phyloP scores from a whole-genome alignment of 2,797 vertebrate genomes.

The Anguilla pacifica region DNA sequence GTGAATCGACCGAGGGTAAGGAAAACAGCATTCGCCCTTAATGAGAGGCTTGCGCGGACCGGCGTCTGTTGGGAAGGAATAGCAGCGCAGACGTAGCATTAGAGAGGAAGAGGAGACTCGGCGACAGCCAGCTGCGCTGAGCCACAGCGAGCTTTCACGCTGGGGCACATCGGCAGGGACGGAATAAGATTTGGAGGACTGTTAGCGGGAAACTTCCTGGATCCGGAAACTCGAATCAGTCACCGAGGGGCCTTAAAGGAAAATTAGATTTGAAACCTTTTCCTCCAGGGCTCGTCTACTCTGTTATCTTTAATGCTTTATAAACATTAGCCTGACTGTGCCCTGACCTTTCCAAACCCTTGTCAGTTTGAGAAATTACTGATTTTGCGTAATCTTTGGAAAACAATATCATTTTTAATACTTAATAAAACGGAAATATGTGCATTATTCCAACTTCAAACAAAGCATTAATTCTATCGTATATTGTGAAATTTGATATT shows the following conservation, averaged over 20 bases:
- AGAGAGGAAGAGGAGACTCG: neutral
- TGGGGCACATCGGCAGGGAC: neutral
- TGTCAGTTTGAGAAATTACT: neutral
- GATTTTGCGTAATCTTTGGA: neutral
- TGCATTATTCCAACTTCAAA: neutral
- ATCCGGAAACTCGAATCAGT: neutral
- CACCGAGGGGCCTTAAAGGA: too few relatives aligned
- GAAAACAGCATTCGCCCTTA: neutral
- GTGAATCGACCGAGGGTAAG: neutral
- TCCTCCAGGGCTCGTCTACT: too few relatives aligned
- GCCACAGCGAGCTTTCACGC: neutral
- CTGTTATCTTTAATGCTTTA: too few relatives aligned
- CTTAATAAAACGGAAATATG: neutral
- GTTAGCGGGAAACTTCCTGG: neutral
- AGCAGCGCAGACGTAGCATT: neutral
- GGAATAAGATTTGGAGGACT: neutral
- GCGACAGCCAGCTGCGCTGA: neutral
- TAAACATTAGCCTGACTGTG: too few relatives aligned
- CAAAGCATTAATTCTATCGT: too few relatives aligned
- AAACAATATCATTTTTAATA: neutral
- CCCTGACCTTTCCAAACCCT: neutral
- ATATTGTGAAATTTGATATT: too few relatives aligned
- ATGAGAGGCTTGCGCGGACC: neutral
- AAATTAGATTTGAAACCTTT: too few relatives aligned
- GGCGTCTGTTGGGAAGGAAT: neutral